Evolutionary conservation across 2,888 invertebrate genomes (phyloP).

Genomic region (Andrena dorsata): DNA sequence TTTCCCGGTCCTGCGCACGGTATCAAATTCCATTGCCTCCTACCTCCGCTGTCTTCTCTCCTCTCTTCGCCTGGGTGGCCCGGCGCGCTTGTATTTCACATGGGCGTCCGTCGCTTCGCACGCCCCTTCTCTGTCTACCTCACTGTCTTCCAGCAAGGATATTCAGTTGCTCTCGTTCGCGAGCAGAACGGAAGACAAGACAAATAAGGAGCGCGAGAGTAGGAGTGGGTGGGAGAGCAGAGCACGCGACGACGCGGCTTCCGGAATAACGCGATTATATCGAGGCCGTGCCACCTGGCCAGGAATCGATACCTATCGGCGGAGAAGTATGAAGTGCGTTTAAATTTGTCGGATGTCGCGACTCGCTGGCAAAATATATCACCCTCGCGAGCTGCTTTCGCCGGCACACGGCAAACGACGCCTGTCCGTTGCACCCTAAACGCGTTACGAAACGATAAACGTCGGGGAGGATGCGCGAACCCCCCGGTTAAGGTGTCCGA

Average conservation of each 20-base stretch:
- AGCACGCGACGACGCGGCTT: conserved; percentile 72
- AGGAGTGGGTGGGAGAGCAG: conserved; percentile 41
- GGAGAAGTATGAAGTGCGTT: conserved; percentile 73
- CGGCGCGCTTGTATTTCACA: conserved; percentile 60
- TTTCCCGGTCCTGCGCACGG: conserved; percentile 71
- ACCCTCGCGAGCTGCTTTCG: conserved; percentile 10
- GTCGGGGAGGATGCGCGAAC: too few relatives aligned
- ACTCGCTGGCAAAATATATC: conserved; percentile 55
- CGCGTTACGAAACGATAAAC: neutral
- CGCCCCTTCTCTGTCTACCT: conserved; percentile 21
- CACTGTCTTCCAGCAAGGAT: conserved; percentile 40
- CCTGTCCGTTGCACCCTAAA: neutral
- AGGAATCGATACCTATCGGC: conserved; percentile 79
- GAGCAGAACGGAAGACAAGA: conserved; percentile 62
- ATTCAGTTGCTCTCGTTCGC: conserved; percentile 52
- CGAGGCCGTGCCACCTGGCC: conserved; percentile 55
- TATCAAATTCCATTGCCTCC: conserved; percentile 78
- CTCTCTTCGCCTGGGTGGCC: neutral
- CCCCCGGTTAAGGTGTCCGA: too few relatives aligned
- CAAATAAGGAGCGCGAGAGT: conserved; percentile 65
- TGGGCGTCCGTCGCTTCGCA: conserved; percentile 40
- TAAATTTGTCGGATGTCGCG: conserved; percentile 81
- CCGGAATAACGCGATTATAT: conserved; percentile 81
- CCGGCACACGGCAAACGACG: neutral
- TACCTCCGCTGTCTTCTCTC: conserved; percentile 22